phyloP scores from a whole-genome alignment of 2,113 vertebrate genomes.

The Tonatia bakeri region DNA sequence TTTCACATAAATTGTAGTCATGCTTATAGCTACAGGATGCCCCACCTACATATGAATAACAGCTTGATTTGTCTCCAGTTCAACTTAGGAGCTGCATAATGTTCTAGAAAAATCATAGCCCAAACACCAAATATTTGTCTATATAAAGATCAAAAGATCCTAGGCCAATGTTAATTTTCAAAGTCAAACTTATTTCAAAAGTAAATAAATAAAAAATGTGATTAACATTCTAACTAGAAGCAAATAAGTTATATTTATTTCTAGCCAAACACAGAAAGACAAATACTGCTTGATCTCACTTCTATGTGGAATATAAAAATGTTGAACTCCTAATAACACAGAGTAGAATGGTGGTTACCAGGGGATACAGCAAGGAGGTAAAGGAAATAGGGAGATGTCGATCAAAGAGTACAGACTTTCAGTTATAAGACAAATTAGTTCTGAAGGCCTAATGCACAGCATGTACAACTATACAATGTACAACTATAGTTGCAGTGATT shows the following conservation, averaged over 20 bases:
- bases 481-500: neutral
- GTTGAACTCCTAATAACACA: neutral
- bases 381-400: neutral
- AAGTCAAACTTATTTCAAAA: constrained; percentile 28
- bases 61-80: neutral
- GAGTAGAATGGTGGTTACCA: neutral
- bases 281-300: neutral
- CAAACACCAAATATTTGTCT: neutral
- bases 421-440: neutral
- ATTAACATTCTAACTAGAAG: neutral
- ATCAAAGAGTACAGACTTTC: neutral
- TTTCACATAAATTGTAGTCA: neutral
- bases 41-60: neutral
- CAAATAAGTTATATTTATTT: neutral
- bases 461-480: too few relatives aligned
- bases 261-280: neutral
- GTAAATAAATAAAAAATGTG: neutral
- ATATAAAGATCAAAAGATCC: neutral
- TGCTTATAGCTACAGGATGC: neutral
- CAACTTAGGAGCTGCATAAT: neutral
- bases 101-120: neutral
- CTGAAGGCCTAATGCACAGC: neutral
- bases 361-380: fast-evolving
- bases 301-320: neutral
- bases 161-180: neutral